These are phyloP conservation scores for Periphyllus acericola DNA, from an alignment of 2,888 invertebrate genomes.

Conservation along the genomic window DNA sequence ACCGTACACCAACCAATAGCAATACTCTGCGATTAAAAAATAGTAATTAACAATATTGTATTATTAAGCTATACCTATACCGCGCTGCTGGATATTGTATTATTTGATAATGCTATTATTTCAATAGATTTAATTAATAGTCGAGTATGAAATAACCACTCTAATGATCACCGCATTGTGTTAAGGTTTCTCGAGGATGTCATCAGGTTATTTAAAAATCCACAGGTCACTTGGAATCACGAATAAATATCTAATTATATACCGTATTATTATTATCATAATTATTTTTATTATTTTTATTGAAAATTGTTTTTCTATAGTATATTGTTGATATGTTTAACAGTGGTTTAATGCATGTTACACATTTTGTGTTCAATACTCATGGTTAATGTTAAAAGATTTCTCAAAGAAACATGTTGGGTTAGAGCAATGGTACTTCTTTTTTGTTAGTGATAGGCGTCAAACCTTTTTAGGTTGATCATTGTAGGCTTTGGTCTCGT, in stretches of 20 bases:
- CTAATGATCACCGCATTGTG: background rate
- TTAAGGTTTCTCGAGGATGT: background rate
- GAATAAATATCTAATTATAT: background rate
- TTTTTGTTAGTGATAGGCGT: too few relatives aligned
- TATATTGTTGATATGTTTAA: too few relatives aligned
- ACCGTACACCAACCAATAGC: background rate
- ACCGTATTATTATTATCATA: too few relatives aligned
- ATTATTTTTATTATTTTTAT: too few relatives aligned
- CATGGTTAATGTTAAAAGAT: too few relatives aligned
- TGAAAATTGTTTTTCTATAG: too few relatives aligned
- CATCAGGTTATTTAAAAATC: background rate
- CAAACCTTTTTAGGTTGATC: too few relatives aligned
- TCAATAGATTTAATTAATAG: slow-evolving; percentile 16
- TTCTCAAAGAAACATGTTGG: too few relatives aligned
- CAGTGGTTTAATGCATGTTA: too few relatives aligned
- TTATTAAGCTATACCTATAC: background rate
- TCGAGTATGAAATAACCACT: background rate
- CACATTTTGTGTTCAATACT: too few relatives aligned
- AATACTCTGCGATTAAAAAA: slow-evolving; percentile 8
- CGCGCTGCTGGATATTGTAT: slow-evolving; percentile 2
- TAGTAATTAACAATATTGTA: slow-evolving; percentile 26
- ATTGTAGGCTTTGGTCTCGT: too few relatives aligned
- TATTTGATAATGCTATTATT: slow-evolving; percentile 12
- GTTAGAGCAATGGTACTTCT: too few relatives aligned
- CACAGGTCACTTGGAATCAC: background rate